A percentile compares a stretch with the other conserved stretches of the same genome.
Conservation (phyloP, 2,888 invertebrate species). For the Noctua comes region DNA sequence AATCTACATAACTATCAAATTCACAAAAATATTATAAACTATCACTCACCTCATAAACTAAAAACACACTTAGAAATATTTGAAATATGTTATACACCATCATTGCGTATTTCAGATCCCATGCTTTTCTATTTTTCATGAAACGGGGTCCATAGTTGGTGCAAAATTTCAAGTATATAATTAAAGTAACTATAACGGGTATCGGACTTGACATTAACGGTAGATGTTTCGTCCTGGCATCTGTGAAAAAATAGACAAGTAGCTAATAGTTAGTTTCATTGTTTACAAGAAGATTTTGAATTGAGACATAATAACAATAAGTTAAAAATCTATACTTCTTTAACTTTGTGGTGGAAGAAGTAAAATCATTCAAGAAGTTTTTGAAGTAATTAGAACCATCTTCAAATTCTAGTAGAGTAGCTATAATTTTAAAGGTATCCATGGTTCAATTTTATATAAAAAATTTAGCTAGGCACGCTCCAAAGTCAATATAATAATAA, state of each 20-base stretch:
- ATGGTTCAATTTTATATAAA: background rate
- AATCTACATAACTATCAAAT: background rate
- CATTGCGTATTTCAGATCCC: constrained; percentile 55
- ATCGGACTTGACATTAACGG: constrained; percentile 60
- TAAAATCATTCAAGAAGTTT: no score
- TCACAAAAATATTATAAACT: background rate
- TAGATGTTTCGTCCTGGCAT: constrained; percentile 53
- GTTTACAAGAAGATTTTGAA: no score
- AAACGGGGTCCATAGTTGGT: constrained; percentile 89
- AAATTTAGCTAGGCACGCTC: background rate
- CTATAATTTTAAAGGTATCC: no score
- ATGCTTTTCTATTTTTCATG: constrained; percentile 89
- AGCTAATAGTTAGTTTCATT: background rate
- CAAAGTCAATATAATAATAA: background rate
- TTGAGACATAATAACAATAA: background rate
- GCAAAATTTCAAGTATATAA: constrained; percentile 64
- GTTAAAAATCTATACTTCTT: no score
- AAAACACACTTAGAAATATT: constrained; percentile 53
- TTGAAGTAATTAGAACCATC: no score
- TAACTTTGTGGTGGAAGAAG: no score
- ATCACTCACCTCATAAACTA: constrained; percentile 52
- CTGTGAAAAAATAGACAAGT: constrained; percentile 39
- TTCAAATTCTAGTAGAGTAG: background rate
- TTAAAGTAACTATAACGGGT: constrained; percentile 30
- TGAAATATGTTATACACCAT: constrained; percentile 64